Evolutionary conservation across 2,113 vertebrate species (phyloP).

Genomic region (Perognathus longimembris): DNA sequence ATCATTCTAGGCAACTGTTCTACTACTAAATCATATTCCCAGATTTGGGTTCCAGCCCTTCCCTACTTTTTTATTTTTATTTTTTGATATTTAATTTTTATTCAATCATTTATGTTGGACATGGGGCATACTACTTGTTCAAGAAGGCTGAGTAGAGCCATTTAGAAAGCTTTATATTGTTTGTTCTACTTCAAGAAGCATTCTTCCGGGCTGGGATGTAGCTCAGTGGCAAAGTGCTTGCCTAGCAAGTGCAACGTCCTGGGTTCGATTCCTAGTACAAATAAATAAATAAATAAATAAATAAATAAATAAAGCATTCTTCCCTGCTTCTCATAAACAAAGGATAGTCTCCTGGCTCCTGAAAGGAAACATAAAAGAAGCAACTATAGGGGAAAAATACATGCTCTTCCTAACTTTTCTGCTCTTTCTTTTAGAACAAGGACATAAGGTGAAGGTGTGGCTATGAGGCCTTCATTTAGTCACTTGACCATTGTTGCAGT

Average conservation of each 20-base stretch:
- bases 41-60: too few species aligned
- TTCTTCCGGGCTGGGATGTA: too few species aligned
- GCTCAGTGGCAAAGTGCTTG: too few species aligned
- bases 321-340: neutral
- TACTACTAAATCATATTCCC: too few species aligned
- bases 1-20: too few species aligned
- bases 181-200: conserved; percentile 22
- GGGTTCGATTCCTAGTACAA: too few species aligned
- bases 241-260: too few species aligned
- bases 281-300: too few species aligned
- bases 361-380: neutral
- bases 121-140: neutral
- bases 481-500: neutral
- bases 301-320: too few species aligned
- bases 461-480: neutral
- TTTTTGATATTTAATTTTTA: conserved; percentile 32
- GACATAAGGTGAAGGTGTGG: conserved; percentile 8
- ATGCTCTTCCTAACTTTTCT: neutral
- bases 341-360: neutral
- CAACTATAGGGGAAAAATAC: neutral
- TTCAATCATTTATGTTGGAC: conserved; percentile 45
- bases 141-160: conserved; percentile 5
- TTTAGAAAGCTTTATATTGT: conserved; percentile 17
- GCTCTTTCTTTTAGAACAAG: neutral
- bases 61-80: too few species aligned